Conservation (phyloP, 2,888 invertebrate genomes). For the Palloptera scutellata region DNA sequence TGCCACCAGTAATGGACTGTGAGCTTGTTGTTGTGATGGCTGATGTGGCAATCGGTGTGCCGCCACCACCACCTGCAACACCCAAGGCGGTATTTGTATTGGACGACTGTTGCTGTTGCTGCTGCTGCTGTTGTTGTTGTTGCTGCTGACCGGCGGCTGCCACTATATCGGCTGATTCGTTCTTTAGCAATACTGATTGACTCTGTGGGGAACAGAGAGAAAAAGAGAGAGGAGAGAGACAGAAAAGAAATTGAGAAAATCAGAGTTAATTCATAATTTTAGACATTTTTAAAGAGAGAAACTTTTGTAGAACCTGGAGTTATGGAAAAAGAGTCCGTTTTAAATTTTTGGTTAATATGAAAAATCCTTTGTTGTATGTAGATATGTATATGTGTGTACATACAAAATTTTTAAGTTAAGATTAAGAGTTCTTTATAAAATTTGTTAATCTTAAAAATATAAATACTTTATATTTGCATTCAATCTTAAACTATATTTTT, state of each 20-base stretch:
- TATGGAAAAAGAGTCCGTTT: constrained; percentile 35
- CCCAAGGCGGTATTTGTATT: constrained; percentile 59
- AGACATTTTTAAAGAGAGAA: no score
- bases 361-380: no score
- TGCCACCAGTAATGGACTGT: constrained; percentile 35
- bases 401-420: no score
- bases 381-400: no score
- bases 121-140: constrained; percentile 41
- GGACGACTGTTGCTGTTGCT: constrained; percentile 43
- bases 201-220: background rate
- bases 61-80: constrained; percentile 55
- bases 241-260: constrained; percentile 30
- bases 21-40: constrained; percentile 34
- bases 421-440: no score
- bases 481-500: no score
- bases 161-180: constrained; percentile 65
- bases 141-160: constrained; percentile 55
- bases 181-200: constrained; percentile 65
- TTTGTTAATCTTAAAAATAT: no score
- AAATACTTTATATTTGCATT: no score
- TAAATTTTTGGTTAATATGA: no score
- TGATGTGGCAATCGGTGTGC: constrained; percentile 36
- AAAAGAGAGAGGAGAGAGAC: constrained; percentile 26
- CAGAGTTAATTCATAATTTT: no score
- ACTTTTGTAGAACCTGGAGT: no score